Evolutionary conservation across 2,888 invertebrate genomes (phyloP).

Genomic region (Scaptodrosophila latifasciaeformis): DNA sequence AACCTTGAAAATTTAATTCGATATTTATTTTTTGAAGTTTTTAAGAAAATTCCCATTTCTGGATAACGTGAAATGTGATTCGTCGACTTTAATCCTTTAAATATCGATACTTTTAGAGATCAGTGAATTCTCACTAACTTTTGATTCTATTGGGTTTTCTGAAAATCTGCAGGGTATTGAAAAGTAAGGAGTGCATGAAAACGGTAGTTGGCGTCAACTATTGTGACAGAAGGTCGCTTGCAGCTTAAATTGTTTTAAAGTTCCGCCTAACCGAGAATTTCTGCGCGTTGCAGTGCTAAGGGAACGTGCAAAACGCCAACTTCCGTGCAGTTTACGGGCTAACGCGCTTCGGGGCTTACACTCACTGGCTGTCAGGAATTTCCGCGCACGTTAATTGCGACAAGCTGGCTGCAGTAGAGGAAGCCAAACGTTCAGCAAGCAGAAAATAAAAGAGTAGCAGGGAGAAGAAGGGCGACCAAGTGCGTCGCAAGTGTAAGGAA

Average conservation of each 20-base stretch:
- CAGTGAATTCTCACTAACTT: no score
- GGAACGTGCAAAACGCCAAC: conserved; percentile 28
- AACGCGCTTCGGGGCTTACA: conserved; percentile 29
- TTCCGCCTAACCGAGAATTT: background rate
- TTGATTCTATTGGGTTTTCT: no score
- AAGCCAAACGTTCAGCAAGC: background rate
- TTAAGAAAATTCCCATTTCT: no score
- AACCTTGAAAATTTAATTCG: no score
- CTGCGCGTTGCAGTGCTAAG: no score
- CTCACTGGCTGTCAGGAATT: conserved; percentile 52
- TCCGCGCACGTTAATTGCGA: conserved; percentile 68
- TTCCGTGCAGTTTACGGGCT: conserved; percentile 65
- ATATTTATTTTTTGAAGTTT: no score
- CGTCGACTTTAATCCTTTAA: no score
- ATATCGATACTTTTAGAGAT: no score
- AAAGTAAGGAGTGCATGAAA: no score
- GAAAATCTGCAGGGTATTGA: no score
- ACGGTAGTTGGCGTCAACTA: background rate
- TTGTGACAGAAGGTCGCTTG: background rate
- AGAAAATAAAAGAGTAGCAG: background rate
- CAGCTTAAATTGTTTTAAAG: conserved; percentile 4
- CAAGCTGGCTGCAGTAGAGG: conserved; percentile 18
- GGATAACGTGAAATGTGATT: no score
- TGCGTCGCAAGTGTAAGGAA: background rate
- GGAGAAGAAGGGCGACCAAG: conserved; percentile 22